Evolutionary conservation across 2,888 invertebrate species (phyloP), one percentile per base, ranked within the genome.

Genomic region (Thereva nobilitata): DNA sequence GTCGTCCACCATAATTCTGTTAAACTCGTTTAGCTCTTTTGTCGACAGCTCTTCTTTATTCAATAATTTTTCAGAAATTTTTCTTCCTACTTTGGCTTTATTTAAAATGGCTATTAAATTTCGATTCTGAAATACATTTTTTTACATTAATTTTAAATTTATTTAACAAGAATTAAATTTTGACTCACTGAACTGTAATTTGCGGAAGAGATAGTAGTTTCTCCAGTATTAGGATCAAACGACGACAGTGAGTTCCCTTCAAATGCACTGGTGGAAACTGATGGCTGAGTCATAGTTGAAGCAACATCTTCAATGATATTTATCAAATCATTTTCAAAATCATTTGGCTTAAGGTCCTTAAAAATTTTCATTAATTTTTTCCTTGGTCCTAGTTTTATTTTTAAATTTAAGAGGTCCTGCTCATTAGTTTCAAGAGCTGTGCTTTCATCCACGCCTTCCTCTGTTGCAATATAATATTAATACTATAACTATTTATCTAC

Each of bases 391-490:
- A 64, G 54, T 9, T 55, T 54, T 34, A 54, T 64, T 38, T 64
- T 44, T 7, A 64, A 37, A 38, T 6, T 8, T 23, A 55, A 38
- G 10, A 64, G 40, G 54, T 64, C 54, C 8, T 64, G n/a, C 38
- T 64, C 64, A 8, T 44, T 12, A n/a, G 55, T 55, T 6, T 64
- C 64, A 8, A 8, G 2, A 10, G 64, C 64, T 10, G 37, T n/a
- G 40, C 37, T 10, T 54, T 54, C 55, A 41, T 64, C 64, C 5
- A 55, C 49, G 10, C 55, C 64, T 64, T 64, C 64, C n/a, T 6
- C 41, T 50, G 10, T 37, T 7, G 4, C 23, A 42, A 57, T 9
- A 41, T 10, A 8, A 42, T n/a, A 8, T 23, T 76, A 75, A 54
- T 75, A 38, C 50, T 49, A 9, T 63, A 47, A 45, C 10, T 45